Percentiles rank a stretch among this genome's conserved stretches.
phyloP scores from a whole-genome alignment of 2,113 vertebrate genomes.

The Saguinus midas region DNA sequence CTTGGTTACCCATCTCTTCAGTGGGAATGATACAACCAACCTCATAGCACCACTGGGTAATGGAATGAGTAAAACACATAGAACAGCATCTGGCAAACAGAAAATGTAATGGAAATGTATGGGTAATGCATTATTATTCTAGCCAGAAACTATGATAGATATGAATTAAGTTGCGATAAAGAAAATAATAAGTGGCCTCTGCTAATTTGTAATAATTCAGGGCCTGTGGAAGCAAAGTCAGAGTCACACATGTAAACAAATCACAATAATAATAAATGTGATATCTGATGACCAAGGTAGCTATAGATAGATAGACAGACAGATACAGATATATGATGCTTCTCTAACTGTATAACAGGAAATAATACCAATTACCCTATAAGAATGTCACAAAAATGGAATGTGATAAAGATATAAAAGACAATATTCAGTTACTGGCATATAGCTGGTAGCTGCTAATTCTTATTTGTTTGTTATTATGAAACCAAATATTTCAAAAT shows the following conservation, averaged over 20 bases:
- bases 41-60: not conserved
- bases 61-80: not conserved
- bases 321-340: not conserved
- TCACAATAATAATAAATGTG: not conserved
- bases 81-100: not conserved
- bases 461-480: not conserved
- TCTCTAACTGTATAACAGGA: not conserved
- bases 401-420: not conserved
- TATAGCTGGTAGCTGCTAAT: not conserved
- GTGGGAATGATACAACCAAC: not conserved
- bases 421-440: not conserved
- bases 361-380: not conserved
- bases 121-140: not conserved
- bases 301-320: not conserved
- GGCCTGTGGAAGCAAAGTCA: not conserved
- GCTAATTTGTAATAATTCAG: not conserved
- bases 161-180: not conserved
- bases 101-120: not conserved
- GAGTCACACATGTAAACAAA: not conserved
- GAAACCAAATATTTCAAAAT: not conserved
- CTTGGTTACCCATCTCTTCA: not conserved
- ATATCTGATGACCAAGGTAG: not conserved
- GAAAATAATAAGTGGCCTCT: not conserved
- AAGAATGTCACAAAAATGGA: not conserved
- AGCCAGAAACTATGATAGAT: not conserved